A percentile compares a stretch with the other conserved stretches of the same genome.
Conservation (phyloP, 2,888 invertebrate genomes). For the Acleris cristana region DNA sequence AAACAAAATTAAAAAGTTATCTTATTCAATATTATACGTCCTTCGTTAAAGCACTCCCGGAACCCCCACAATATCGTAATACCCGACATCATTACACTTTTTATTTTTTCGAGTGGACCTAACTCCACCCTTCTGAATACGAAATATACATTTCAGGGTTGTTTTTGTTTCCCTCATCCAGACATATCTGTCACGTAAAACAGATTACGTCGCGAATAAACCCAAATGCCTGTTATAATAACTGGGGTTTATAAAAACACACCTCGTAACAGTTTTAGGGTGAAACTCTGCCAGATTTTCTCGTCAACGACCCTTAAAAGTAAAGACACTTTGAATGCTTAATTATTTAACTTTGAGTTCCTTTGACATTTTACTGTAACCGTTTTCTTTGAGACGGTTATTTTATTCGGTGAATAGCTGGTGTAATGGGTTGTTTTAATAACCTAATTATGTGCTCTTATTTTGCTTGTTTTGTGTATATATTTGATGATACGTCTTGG, state of each 20-base stretch:
- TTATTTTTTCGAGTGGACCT: slow-evolving; percentile 21
- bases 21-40: too few species aligned
- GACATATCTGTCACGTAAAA: slow-evolving; percentile 36
- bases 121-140: slow-evolving; percentile 24
- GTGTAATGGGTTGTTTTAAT: slow-evolving; percentile 12
- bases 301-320: slow-evolving; percentile 26
- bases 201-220: slow-evolving; percentile 35
- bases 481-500: slow-evolving; percentile 6
- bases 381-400: slow-evolving; percentile 32
- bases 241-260: slow-evolving; percentile 36
- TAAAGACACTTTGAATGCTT: slow-evolving; percentile 34
- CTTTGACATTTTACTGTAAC: slow-evolving; percentile 35
- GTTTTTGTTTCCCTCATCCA: slow-evolving; percentile 31
- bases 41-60: neutral
- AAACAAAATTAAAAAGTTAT: too few species aligned
- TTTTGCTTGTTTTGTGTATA: slow-evolving; percentile 7
- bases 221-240: slow-evolving; percentile 38
- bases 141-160: slow-evolving; percentile 25
- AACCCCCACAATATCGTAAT: slow-evolving; percentile 6
- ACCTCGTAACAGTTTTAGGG: slow-evolving; percentile 36
- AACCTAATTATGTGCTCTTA: slow-evolving; percentile 3
- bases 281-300: slow-evolving; percentile 31
- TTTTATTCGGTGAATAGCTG: slow-evolving; percentile 23
- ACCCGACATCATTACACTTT: slow-evolving; percentile 10
- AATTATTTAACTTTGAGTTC: slow-evolving; percentile 35